phyloP scores from a whole-genome alignment of 2,797 vertebrate genomes.

The Falco cherrug region DNA sequence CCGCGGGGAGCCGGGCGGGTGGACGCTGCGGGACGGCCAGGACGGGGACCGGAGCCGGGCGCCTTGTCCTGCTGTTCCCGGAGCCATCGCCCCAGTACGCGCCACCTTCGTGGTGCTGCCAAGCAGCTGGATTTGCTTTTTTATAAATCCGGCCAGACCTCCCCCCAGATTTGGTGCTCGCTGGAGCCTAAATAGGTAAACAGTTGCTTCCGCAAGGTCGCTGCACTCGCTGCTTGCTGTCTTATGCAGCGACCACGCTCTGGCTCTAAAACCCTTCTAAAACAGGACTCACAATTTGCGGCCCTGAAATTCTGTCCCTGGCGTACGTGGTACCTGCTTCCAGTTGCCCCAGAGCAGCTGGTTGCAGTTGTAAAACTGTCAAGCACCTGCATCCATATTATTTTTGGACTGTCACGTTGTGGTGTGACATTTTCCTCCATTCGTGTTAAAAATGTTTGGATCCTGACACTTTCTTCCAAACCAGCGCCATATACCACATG shows the following conservation, averaged over 20 bases:
- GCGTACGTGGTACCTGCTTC: not conserved
- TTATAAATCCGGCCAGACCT: not conserved
- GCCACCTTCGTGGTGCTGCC: not conserved
- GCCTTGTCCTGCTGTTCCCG: not conserved
- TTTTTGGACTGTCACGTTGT: not conserved
- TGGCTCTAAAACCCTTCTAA: not conserved
- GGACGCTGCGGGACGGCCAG: not conserved
- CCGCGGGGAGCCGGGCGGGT: not conserved
- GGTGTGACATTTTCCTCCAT: not conserved
- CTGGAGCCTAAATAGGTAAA: not conserved
- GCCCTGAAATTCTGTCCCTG: not conserved
- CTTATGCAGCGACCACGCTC: not conserved
- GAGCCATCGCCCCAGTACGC: not conserved
- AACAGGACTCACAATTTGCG: not conserved
- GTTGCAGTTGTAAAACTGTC: not conserved
- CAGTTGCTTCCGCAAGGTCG: not conserved
- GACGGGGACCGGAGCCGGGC: not conserved
- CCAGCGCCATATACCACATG: rapidly evolving
- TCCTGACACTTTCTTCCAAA: not conserved
- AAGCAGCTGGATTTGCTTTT: not conserved
- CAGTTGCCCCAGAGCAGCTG: not conserved
- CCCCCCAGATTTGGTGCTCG: not conserved
- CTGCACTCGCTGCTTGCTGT: not conserved
- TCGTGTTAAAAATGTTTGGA: not conserved
- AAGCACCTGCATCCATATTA: not conserved